phyloP scores from a whole-genome alignment of 2,888 invertebrate genomes.

The Lasioglossum morio region DNA sequence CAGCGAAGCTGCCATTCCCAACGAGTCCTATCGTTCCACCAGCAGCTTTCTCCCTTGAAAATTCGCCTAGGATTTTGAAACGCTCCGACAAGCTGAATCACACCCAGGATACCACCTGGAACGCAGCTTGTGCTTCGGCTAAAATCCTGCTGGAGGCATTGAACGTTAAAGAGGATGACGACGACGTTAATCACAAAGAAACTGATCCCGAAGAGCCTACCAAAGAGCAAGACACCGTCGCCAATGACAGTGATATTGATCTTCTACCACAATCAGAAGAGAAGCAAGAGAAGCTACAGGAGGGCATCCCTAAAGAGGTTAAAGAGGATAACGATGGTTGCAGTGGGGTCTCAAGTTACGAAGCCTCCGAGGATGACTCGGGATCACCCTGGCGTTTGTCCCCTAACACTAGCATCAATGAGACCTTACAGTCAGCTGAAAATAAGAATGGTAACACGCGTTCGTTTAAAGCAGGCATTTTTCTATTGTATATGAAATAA shows the following conservation, averaged over 20 bases:
- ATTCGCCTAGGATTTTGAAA: constrained; percentile 68
- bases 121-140: constrained; percentile 81
- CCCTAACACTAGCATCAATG: constrained; percentile 49
- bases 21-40: constrained; percentile 62
- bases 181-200: constrained; percentile 2
- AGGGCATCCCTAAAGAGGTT: constrained; percentile 25
- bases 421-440: constrained; percentile 55
- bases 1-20: constrained; percentile 66
- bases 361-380: constrained; percentile 78
- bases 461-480: neutral
- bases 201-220: neutral
- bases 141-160: constrained; percentile 80
- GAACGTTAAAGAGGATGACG: constrained; percentile 71
- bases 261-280: neutral
- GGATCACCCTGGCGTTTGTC: constrained; percentile 70
- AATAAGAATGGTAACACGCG: constrained; percentile 62
- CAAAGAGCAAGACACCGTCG: constrained; percentile 13
- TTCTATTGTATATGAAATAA: neutral
- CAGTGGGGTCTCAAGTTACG: constrained; percentile 70
- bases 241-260: neutral
- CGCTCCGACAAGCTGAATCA: constrained; percentile 54
- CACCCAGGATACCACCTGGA: constrained; percentile 78
- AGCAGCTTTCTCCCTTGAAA: constrained; percentile 63
- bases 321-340: constrained; percentile 50
- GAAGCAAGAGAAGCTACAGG: constrained; percentile 6